Base-by-base conservation (phyloP, 2,888 invertebrate species). In the Meghimatium bilineatum region DNA sequence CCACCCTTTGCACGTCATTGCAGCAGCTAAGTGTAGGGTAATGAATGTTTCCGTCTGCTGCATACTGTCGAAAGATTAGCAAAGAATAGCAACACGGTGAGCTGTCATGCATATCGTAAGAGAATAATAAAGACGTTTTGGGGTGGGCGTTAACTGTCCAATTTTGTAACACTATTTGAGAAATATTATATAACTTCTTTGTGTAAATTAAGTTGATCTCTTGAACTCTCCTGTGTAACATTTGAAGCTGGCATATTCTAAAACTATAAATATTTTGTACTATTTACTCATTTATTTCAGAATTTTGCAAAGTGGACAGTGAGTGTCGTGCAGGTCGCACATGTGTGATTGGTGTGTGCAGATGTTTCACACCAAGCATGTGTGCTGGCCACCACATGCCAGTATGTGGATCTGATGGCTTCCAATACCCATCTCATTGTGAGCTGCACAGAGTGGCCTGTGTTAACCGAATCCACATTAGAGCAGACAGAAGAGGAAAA, bases 291-390 rank as follows among this genome's bases (percentile, higher is more conserved):
- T 66, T 8, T 29, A 66, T 38, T 66, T 32, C 93, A 95, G 96
- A 96, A 94, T 95, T 95, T 10, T 96, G 96, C 92, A 92, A 95
- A 79, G 94, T 95, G 44, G 95, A 95, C 90, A 95, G 76, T 26
- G 90, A 95, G 91, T 96, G 96, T 93, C 95, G 95, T 74, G 95
- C 96, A 29, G 93, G 94, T 17, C 94, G 95, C 83, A 95, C 96
- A 91, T 96, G 96, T 91, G 92, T 92, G 23, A 94, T 95, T 32
- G 95, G 95, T 10, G 93, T 95, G 80, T 96, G 96, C 92, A 94
- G 95, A 77, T 96, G 96, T 93, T 91, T 85, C 38, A 60, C 80
- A 6, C 84, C 88, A 14, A 87, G 88, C 49, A 89, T 90, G 82
- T 93, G 93, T 87, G 78, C 83, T 6, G 91, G 91, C 49, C 92